phyloP scores from a whole-genome alignment of 2,888 invertebrate genomes.

The Pristionchus mayeri region DNA sequence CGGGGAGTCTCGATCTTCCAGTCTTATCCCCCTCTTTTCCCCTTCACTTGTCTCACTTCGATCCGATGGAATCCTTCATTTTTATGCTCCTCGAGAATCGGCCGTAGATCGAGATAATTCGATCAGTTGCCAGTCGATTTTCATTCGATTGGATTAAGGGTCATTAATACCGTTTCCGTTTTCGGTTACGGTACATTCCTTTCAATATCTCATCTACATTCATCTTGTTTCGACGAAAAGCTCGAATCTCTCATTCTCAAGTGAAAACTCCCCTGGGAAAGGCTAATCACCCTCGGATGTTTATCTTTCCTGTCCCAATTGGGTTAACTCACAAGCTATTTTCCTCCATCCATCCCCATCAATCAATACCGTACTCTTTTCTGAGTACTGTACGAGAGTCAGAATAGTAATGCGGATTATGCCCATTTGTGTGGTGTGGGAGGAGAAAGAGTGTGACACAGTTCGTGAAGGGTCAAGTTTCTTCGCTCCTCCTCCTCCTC shows the following conservation, averaged over 20 bases:
- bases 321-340: conserved; percentile 11
- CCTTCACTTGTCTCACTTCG: neutral
- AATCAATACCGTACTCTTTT: conserved; percentile 20
- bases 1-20: neutral
- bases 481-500: neutral
- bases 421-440: conserved; percentile 13
- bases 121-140: neutral
- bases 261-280: neutral
- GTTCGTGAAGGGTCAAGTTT: conserved; percentile 15
- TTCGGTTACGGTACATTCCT: neutral
- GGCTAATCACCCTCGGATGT: conserved; percentile 2
- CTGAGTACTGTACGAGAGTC: conserved; percentile 10
- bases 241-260: neutral
- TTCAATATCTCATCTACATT: neutral
- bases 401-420: conserved; percentile 22
- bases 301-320: conserved; percentile 26
- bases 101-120: neutral
- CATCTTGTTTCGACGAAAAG: neutral
- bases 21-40: neutral
- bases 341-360: neutral
- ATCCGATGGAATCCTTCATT: neutral
- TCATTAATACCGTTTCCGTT: neutral
- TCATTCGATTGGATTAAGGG: neutral
- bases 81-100: conserved; percentile 5
- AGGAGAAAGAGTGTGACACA: neutral